phyloP scores from a whole-genome alignment of 2,888 invertebrate genomes.

The Patella ulyssiponensis region DNA sequence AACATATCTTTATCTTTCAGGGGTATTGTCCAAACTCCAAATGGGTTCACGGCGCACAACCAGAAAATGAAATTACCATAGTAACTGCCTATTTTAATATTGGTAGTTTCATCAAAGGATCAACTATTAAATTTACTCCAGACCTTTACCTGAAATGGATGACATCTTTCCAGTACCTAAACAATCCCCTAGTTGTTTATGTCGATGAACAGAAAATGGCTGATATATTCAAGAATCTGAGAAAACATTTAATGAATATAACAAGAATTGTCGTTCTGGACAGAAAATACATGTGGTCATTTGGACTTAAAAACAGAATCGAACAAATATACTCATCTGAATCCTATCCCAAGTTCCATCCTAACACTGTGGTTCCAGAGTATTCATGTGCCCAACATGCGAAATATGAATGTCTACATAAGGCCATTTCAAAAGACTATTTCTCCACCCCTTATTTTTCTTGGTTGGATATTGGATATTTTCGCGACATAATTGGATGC shows the following conservation, averaged over 20 bases:
- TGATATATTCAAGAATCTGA: conserved; percentile 30
- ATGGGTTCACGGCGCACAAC: no score
- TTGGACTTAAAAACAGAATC: conserved; percentile 36
- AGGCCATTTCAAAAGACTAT: conserved; percentile 34
- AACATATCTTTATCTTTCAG: no score
- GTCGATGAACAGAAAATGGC: conserved; percentile 41
- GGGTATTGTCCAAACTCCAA: no score
- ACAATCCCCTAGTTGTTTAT: conserved; percentile 45
- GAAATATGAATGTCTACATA: conserved; percentile 45
- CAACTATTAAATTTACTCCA: conserved; percentile 19
- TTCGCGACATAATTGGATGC: conserved; percentile 35
- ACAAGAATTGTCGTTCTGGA: conserved; percentile 41
- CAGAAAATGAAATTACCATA: background rate
- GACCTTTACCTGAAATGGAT: conserved; percentile 38
- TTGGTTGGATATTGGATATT: conserved; percentile 56
- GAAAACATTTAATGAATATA: conserved; percentile 27
- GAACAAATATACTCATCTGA: conserved; percentile 34
- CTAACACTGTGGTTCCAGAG: conserved; percentile 52
- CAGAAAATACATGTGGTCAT: conserved; percentile 44
- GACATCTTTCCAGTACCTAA: conserved; percentile 30
- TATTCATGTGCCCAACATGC: conserved; percentile 53
- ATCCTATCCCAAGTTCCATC: conserved; percentile 48
- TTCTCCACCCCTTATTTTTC: conserved; percentile 44
- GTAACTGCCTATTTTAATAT: conserved; percentile 43
- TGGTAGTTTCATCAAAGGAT: conserved; percentile 44